Evolutionary conservation across 2,888 invertebrate genomes (phyloP).

Genomic region (Laspeyria flexula): DNA sequence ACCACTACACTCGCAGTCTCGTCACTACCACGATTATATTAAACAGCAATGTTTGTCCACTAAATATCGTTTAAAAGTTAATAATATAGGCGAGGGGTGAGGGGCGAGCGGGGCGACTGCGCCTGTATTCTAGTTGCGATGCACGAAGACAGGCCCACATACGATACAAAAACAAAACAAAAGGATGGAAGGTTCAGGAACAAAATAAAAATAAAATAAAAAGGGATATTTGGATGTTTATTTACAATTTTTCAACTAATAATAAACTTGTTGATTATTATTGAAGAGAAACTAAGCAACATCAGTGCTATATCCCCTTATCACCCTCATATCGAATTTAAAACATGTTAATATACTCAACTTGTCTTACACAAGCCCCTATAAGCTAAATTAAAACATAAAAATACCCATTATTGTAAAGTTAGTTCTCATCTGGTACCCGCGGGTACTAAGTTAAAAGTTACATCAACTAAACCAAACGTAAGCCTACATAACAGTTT

Average conservation of each 20-base stretch:
- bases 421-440: constrained; percentile 69
- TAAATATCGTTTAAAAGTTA: constrained; percentile 11
- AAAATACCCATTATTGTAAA: constrained; percentile 78
- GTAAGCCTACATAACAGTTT: constrained; percentile 55
- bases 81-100: constrained; percentile 3
- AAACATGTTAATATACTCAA: constrained; percentile 76
- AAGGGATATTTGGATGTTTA: constrained; percentile 85
- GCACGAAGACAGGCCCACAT: constrained; percentile 59
- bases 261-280: constrained; percentile 82
- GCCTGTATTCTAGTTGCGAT: constrained; percentile 54
- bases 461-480: constrained; percentile 46
- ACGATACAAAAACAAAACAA: constrained; percentile 36
- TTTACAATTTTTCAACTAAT: constrained; percentile 83
- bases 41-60: constrained; percentile 24
- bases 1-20: neutral
- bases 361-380: constrained; percentile 71
- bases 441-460: constrained; percentile 59
- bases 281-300: constrained; percentile 79
- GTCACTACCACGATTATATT: constrained; percentile 6
- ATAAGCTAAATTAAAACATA: constrained; percentile 73
- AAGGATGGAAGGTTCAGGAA: constrained; percentile 41
- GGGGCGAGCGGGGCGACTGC: constrained; percentile 6
- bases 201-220: constrained; percentile 81
- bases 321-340: constrained; percentile 76
- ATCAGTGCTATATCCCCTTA: constrained; percentile 74